Conservation (phyloP, 2,888 invertebrate genomes). For the Dyspetes luteomarginatus region DNA sequence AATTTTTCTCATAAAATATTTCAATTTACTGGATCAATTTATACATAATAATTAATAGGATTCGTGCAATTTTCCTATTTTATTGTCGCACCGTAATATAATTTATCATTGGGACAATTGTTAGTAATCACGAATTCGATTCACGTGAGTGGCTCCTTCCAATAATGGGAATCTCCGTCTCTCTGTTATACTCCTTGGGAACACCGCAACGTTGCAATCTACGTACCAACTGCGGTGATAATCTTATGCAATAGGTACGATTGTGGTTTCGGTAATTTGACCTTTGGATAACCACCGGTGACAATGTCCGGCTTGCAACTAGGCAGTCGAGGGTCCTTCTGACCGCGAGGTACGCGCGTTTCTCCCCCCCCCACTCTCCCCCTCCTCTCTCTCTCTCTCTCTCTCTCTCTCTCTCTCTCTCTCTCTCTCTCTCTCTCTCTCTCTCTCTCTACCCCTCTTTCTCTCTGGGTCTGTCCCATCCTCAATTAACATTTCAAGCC, state of each 20-base stretch:
- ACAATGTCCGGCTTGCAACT: slow-evolving; percentile 59
- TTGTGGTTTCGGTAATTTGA: slow-evolving; percentile 60
- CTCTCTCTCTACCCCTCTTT: too few species aligned
- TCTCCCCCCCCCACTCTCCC: slow-evolving; percentile 3
- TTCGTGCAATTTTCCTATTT: too few species aligned
- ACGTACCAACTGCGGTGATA: slow-evolving; percentile 30
- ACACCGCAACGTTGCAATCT: slow-evolving; percentile 33
- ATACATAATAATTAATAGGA: too few species aligned
- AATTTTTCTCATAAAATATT: too few species aligned
- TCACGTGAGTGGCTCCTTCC: not conserved
- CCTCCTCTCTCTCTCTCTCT: slow-evolving; percentile 22
- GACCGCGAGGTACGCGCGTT: slow-evolving; percentile 57
- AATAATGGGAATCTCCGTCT: slow-evolving; percentile 11
- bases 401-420: slow-evolving; percentile 30
- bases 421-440: slow-evolving; percentile 34
- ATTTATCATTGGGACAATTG: slow-evolving; percentile 9
- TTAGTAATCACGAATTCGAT: slow-evolving; percentile 14
- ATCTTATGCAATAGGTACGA: slow-evolving; percentile 59
- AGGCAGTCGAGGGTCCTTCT: slow-evolving; percentile 42
- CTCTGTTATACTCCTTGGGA: not conserved
- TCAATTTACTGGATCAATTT: too few species aligned
- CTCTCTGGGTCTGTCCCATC: too few species aligned
- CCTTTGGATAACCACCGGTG: slow-evolving; percentile 60
- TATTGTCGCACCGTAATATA: too few species aligned
- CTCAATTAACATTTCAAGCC: slow-evolving; percentile 43